phyloP scores from a whole-genome alignment of 23 tunicate species.

The Ascidia mentula region DNA sequence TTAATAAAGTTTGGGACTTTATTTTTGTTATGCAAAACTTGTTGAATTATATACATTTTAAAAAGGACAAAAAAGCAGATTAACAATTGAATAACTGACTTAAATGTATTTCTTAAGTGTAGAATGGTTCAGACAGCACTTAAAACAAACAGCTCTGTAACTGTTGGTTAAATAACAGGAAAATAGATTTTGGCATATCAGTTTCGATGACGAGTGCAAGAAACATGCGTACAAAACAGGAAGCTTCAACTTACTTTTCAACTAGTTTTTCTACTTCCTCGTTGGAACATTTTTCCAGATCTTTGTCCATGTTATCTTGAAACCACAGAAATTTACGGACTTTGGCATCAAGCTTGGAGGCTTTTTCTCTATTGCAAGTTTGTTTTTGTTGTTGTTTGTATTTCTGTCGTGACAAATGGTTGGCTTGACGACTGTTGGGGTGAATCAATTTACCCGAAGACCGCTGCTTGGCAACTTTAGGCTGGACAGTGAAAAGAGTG shows the following conservation, averaged over 20 bases:
- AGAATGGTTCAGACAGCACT: too few species aligned
- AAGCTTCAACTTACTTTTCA: conserved; percentile 23
- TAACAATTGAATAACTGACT: too few species aligned
- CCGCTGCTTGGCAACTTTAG: conserved; percentile 20
- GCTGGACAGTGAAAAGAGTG: conserved; percentile 1
- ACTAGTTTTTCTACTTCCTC: conserved; percentile 16
- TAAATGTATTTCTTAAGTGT: too few species aligned
- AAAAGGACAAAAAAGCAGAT: too few species aligned
- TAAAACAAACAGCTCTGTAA: too few species aligned
- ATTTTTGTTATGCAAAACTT: too few species aligned
- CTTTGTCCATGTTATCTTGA: conserved; percentile 29
- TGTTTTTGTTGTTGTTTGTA: conserved; percentile 11
- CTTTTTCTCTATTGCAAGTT: conserved; percentile 32
- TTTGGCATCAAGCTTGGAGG: conserved; percentile 36
- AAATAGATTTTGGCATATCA: too few species aligned
- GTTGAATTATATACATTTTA: too few species aligned
- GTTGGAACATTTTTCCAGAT: neutral
- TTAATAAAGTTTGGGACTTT: too few species aligned
- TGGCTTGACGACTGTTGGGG: conserved; percentile 78
- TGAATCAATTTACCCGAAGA: conserved; percentile 21
- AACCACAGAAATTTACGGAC: conserved; percentile 60
- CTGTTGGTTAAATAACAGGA: too few species aligned
- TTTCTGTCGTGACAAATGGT: conserved; percentile 18
- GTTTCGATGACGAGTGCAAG: too few species aligned
- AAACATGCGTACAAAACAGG: neutral